phyloP scores from a whole-genome alignment of 2,113 vertebrate species.

The Pelecanus crispus region DNA sequence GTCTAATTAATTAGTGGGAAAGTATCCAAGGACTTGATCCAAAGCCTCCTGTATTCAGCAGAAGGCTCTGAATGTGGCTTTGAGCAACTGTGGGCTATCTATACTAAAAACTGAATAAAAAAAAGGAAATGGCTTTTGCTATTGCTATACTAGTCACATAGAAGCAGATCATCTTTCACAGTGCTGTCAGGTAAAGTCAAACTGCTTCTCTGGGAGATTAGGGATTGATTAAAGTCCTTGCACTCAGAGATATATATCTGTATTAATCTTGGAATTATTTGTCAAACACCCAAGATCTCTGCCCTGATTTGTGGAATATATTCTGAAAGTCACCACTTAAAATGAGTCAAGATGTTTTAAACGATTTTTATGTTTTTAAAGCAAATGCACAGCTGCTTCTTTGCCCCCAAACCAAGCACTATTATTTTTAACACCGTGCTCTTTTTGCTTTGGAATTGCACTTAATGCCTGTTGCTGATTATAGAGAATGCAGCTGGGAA shows the following conservation, averaged over 20 bases:
- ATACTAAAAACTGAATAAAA: not conserved
- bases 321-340: conserved; percentile 13
- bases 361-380: not conserved
- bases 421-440: not conserved
- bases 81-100: not conserved
- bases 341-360: not conserved
- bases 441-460: not conserved
- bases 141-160: not conserved
- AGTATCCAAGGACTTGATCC: not conserved
- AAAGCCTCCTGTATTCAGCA: not conserved
- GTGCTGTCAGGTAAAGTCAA: conserved; percentile 17
- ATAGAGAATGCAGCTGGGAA: not conserved
- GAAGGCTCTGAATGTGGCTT: not conserved
- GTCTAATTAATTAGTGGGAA: not conserved
- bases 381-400: not conserved
- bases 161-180: not conserved
- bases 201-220: conserved; percentile 46
- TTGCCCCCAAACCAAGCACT: not conserved
- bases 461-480: not conserved
- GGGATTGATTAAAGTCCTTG: conserved; percentile 35
- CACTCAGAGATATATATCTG: conserved; percentile 6
- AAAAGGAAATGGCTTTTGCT: not conserved
- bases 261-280: conserved; percentile 19
- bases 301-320: not conserved
- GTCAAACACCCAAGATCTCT: not conserved